Percentiles rank a stretch among this genome's conserved stretches.
These are phyloP conservation scores for Pelmatolapia mariae DNA, from an alignment of 2,113 vertebrate genomes.

Conservation along the genomic window DNA sequence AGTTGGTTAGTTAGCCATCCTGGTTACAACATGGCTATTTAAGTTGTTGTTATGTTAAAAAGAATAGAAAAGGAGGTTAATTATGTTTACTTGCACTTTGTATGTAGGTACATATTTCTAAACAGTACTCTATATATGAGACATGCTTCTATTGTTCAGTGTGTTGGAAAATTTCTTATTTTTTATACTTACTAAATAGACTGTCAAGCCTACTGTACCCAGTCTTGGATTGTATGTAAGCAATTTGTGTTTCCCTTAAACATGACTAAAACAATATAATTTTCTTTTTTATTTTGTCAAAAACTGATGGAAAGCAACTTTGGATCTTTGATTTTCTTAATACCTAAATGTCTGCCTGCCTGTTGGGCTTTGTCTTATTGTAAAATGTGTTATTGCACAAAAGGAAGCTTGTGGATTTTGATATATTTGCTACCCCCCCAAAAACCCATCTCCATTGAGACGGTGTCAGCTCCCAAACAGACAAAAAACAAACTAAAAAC, in stretches of 20 bases:
- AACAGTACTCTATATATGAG: neutral
- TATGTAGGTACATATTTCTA: neutral
- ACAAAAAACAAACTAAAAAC: no score
- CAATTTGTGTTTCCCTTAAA: neutral
- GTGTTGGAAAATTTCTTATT: neutral
- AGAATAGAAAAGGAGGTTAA: neutral
- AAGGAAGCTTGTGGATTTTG: neutral
- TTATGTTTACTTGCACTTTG: neutral
- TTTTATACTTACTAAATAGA: neutral
- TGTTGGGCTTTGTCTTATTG: neutral
- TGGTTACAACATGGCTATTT: neutral
- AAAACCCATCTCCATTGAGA: no score
- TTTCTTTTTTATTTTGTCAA: neutral
- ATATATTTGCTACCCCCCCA: no score
- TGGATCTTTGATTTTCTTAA: neutral
- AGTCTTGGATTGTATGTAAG: neutral
- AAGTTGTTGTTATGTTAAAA: neutral
- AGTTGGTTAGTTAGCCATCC: neutral
- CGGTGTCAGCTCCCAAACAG: no score
- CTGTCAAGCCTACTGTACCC: neutral
- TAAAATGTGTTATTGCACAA: neutral
- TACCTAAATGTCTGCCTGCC: neutral
- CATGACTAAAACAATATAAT: neutral
- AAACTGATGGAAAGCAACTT: neutral
- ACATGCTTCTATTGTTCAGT: neutral